These are phyloP conservation scores for Sebastiscus albofasciatus DNA, from an alignment of 2,797 vertebrate genomes.

Conservation along the genomic window DNA sequence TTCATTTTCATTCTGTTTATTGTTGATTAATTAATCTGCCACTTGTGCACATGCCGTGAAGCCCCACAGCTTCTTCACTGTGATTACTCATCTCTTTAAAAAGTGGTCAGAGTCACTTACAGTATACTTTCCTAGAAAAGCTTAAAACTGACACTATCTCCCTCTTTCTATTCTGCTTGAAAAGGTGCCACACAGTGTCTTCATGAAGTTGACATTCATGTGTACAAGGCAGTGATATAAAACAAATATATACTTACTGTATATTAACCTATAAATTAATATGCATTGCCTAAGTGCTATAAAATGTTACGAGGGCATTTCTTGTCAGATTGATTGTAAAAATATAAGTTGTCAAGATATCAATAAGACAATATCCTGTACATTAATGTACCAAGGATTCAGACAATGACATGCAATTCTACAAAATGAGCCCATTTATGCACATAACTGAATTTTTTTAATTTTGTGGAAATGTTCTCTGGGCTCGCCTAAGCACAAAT, in stretches of 20 bases:
- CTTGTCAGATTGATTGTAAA: neutral
- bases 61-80: neutral
- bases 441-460: fast-evolving
- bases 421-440: neutral
- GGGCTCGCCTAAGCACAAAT: too few relatives aligned
- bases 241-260: neutral
- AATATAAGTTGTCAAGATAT: neutral
- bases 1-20: neutral
- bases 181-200: neutral
- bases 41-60: neutral
- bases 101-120: neutral
- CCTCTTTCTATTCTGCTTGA: neutral
- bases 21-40: neutral
- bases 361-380: neutral
- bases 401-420: neutral
- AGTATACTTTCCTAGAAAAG: neutral
- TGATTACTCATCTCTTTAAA: neutral
- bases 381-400: neutral
- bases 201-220: neutral
- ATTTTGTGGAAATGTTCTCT: fast-evolving
- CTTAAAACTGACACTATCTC: neutral
- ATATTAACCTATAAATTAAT: neutral
- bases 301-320: neutral
- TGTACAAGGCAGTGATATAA: neutral
- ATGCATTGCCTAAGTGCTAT: neutral